Conservation (phyloP, 2,113 vertebrate species). For the Excalfactoria chinensis region DNA sequence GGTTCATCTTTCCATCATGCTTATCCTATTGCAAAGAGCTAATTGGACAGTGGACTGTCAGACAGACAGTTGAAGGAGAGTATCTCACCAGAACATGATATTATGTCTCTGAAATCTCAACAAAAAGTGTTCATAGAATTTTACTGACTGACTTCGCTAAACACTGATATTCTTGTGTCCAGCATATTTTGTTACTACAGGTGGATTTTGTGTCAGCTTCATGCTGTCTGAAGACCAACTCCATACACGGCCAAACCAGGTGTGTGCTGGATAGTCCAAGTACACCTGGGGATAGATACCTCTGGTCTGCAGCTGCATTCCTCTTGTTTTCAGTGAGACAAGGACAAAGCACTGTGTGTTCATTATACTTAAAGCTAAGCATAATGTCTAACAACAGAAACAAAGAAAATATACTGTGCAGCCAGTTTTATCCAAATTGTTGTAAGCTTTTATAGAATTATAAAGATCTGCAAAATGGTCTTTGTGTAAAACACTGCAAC, state of each 20-base stretch:
- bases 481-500: constrained; percentile 52
- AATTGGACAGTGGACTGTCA: fast-evolving
- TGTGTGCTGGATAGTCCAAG: background rate
- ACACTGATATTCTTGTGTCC: background rate
- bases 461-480: constrained; percentile 47
- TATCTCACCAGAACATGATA: background rate
- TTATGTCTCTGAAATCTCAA: background rate
- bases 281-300: background rate
- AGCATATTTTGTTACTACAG: background rate
- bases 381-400: constrained; percentile 30
- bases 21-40: background rate
- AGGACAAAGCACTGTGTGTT: background rate
- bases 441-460: constrained; percentile 40
- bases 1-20: background rate
- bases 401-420: background rate
- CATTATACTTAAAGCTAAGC: background rate
- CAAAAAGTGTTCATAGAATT: background rate
- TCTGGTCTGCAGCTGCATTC: fast-evolving
- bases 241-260: background rate
- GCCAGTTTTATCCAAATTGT: constrained; percentile 25
- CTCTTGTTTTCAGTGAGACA: background rate
- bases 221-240: fast-evolving
- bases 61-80: background rate
- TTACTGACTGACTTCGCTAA: background rate
- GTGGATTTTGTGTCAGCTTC: background rate